Conservation (phyloP, 1,140 invertebrate species). For the Maniola jurtina region DNA sequence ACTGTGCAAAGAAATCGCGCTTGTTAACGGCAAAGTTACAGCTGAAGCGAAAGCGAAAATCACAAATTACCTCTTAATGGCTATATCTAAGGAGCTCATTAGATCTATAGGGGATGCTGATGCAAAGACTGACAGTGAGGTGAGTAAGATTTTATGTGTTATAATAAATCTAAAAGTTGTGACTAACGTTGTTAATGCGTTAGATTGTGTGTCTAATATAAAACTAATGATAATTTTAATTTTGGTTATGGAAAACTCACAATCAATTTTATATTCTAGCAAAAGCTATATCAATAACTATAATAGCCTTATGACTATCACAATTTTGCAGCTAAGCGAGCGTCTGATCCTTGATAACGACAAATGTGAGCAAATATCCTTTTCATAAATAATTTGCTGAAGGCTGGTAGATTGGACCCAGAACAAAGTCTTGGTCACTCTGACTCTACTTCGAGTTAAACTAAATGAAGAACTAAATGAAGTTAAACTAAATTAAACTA, state of each 20-base stretch:
- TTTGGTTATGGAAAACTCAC: slow-evolving; percentile 3
- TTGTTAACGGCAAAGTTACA: slow-evolving; percentile 54
- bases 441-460: too few relatives aligned
- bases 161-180: slow-evolving; percentile 37
- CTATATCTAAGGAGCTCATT: slow-evolving; percentile 73
- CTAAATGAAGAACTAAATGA: too few relatives aligned
- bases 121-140: slow-evolving; percentile 75
- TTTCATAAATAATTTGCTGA: too few relatives aligned
- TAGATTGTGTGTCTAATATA: slow-evolving; percentile 45
- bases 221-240: slow-evolving; percentile 36
- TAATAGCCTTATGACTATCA: slow-evolving; percentile 3
- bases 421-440: too few relatives aligned
- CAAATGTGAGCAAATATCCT: too few relatives aligned
- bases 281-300: not conserved
- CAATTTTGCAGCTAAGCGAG: too few relatives aligned
- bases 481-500: too few relatives aligned
- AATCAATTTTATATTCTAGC: too few relatives aligned
- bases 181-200: slow-evolving; percentile 58
- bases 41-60: slow-evolving; percentile 71
- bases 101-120: slow-evolving; percentile 73
- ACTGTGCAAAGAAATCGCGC: slow-evolving; percentile 60
- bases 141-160: slow-evolving; percentile 44
- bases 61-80: slow-evolving; percentile 74
- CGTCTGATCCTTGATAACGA: too few relatives aligned
- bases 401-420: too few relatives aligned